Percentiles rank a stretch among this genome's conserved stretches.
phyloP scores from a whole-genome alignment of 1,140 invertebrate species.

The Zaprionus kolodkinae region DNA sequence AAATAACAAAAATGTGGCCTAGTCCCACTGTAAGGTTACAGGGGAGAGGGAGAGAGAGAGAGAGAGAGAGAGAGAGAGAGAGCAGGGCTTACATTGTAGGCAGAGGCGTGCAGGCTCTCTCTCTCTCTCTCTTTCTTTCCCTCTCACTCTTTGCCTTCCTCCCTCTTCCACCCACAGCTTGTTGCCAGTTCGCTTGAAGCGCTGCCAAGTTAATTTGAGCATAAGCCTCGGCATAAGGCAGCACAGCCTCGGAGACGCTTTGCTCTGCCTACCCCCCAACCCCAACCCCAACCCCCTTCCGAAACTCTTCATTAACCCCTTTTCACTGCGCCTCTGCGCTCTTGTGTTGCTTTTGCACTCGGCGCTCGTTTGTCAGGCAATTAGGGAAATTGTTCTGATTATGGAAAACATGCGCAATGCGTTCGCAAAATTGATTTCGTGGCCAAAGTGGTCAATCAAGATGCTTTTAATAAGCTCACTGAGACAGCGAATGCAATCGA shows the following conservation, averaged over 20 bases:
- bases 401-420: conserved; percentile 9
- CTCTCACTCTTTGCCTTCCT: background rate
- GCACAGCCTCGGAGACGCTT: background rate
- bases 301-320: too few species aligned
- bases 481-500: too few species aligned
- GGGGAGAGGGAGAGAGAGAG: conserved; percentile 2
- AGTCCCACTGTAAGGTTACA: conserved; percentile 12
- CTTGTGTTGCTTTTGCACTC: background rate
- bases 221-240: conserved; percentile 8
- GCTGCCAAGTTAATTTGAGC: conserved; percentile 38
- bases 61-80: too few species aligned
- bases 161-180: too few species aligned
- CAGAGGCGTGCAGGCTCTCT: too few species aligned
- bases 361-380: conserved; percentile 12
- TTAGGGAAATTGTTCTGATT: conserved; percentile 34
- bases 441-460: conserved; percentile 13
- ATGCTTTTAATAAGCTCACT: conserved; percentile 23
- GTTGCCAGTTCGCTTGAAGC: conserved; percentile 18
- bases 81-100: background rate
- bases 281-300: too few species aligned
- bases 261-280: background rate
- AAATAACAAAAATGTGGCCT: conserved; percentile 58
- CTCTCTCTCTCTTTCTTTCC: background rate
- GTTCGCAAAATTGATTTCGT: conserved; percentile 28
- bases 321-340: too few species aligned